Evolutionary conservation across 2,797 vertebrate genomes (phyloP), one percentile per base, ranked within the genome.

Genomic region (Microctenopoma steveboyesi): DNA sequence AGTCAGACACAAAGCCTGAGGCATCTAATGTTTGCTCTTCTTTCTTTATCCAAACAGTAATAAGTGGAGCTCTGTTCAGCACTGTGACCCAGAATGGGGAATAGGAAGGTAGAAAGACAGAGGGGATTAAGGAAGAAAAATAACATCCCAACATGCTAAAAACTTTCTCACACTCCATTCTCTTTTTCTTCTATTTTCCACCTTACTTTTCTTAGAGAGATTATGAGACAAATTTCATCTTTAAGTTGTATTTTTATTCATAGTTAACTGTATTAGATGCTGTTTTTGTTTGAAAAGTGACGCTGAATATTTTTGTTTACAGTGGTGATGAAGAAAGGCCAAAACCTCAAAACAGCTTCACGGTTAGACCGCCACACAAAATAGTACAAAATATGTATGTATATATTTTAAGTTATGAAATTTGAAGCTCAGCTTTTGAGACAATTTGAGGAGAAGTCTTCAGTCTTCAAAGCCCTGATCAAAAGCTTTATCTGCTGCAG

Each of bases 61-160:
- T 69, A 72, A 74, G 15, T 14, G 15, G 12, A 48, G 45, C 48
- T 42, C 8, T 16, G 62, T 10, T 28, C 42, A 37, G 25, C 43
- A 12, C 22, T 50, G 45, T 54, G 49, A 40, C 11, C 62, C 50
- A 3, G 27, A 64, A 61, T 22, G 28, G 4, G 57, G n/a, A 5
- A 56, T 7, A 60, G 14, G 16, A 8, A 46, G 40, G 40, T 12
- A 2, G 14, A 27, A 11, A 27, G 28, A n/a, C 52, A 43, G 27
- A 43, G 66, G 39, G 67, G 69, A 74, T 78, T 68, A 66, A 55
- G 40, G 45, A 33, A 18, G 40, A 18, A 63, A 73, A 73, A 58
- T 58, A 69, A 72, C 22, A 60, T 33, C 3, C 45, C 12, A 56
- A 11, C 59, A 82, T 60, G 57, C 48, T 43, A 25, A 62, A 48